Evolutionary conservation across 2,113 vertebrate genomes (phyloP).

Genomic region (Gambusia affinis): DNA sequence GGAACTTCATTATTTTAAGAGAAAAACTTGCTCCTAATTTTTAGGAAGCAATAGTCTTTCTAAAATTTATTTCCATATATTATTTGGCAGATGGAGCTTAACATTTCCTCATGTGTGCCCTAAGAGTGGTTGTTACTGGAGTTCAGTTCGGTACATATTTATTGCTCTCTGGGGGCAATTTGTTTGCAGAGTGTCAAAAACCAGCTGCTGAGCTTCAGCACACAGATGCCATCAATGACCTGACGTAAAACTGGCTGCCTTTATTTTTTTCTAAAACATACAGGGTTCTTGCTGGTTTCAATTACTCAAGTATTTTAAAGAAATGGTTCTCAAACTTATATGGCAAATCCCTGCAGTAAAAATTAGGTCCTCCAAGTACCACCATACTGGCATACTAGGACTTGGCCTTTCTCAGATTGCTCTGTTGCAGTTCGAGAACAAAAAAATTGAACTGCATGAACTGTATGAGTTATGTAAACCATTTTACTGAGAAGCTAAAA

Average conservation of each 20-base stretch:
- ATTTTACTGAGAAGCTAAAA: not conserved
- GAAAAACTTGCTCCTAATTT: slow-evolving; percentile 2
- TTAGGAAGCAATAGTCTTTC: not conserved
- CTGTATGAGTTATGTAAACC: not conserved
- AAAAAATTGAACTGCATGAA: not conserved
- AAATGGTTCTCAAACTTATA: not conserved
- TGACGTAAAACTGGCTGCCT: not conserved
- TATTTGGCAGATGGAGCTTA: slow-evolving; percentile 14
- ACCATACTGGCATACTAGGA: not conserved
- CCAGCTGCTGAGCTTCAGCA: slow-evolving; percentile 19
- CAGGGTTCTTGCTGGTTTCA: not conserved
- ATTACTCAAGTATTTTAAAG: not conserved
- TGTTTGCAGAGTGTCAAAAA: slow-evolving; percentile 13
- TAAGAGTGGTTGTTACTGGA: slow-evolving; percentile 27
- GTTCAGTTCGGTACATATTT: slow-evolving; percentile 25
- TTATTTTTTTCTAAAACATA: not conserved
- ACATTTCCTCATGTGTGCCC: slow-evolving; percentile 11
- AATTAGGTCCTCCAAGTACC: not conserved
- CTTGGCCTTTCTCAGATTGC: not conserved
- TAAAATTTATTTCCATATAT: slow-evolving; percentile 8
- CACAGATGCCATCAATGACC: slow-evolving; percentile 11
- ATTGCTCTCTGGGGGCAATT: slow-evolving; percentile 13
- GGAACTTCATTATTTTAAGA: slow-evolving; percentile 18
- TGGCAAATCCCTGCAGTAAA: not conserved
- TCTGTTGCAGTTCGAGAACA: not conserved